Conservation (phyloP, 2,797 vertebrate genomes). For the Ceryle rudis region DNA sequence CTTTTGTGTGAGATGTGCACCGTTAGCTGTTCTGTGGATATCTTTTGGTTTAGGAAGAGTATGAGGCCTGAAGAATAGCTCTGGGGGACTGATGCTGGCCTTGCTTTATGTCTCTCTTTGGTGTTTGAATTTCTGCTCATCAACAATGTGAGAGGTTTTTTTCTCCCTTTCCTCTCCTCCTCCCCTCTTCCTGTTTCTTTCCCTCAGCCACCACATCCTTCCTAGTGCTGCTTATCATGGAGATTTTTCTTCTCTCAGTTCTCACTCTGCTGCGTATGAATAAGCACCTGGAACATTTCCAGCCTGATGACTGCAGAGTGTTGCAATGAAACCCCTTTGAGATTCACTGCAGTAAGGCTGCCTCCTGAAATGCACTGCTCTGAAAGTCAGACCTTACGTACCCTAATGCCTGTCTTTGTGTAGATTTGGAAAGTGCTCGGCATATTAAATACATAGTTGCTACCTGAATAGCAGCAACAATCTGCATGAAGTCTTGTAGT, state of each 20-base stretch:
- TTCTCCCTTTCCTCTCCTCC: constrained; percentile 30
- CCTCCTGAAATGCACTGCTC: not conserved
- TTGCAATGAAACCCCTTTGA: constrained; percentile 13
- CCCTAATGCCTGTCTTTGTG: not conserved
- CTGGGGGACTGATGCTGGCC: not conserved
- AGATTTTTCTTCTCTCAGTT: not conserved
- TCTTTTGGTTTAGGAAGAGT: not conserved
- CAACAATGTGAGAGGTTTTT: not conserved
- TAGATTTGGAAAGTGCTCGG: not conserved
- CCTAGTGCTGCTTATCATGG: not conserved
- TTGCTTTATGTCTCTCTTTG: not conserved
- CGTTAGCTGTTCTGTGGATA: not conserved
- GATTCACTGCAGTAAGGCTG: not conserved
- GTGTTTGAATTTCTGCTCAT: not conserved
- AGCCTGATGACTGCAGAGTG: constrained; percentile 14
- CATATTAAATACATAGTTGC: not conserved
- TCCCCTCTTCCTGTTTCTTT: constrained; percentile 51
- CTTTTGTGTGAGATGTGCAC: not conserved
- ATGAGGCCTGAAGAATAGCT: not conserved
- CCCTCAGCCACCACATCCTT: constrained; percentile 27
- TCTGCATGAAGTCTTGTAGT: not conserved
- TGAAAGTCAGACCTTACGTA: not conserved
- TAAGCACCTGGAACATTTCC: constrained; percentile 36
- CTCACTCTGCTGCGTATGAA: not conserved
- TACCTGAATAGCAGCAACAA: not conserved